phyloP scores from a whole-genome alignment of 2,113 vertebrate genomes.

The Sisor rabdophorus region DNA sequence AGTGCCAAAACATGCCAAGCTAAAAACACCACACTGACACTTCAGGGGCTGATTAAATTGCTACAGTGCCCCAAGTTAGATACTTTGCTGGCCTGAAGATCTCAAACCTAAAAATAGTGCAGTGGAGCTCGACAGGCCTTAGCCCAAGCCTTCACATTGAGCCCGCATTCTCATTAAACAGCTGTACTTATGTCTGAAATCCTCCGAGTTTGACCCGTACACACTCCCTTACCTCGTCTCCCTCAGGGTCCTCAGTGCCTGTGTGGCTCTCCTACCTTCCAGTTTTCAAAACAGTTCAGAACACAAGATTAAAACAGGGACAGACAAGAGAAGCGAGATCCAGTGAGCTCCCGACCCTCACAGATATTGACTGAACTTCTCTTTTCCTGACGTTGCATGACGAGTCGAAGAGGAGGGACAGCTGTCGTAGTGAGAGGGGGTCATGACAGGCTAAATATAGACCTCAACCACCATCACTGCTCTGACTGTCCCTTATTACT shows the following conservation, averaged over 20 bases:
- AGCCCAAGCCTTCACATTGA: slow-evolving; percentile 23
- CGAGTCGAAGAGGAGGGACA: slow-evolving; percentile 68
- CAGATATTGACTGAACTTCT: slow-evolving; percentile 38
- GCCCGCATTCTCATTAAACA: slow-evolving; percentile 25
- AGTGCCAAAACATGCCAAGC: neutral
- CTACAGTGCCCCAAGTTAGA: slow-evolving; percentile 11
- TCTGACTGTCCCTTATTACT: slow-evolving; percentile 38
- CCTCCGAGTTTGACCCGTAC: neutral
- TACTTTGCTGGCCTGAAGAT: slow-evolving; percentile 1
- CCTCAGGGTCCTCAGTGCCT: slow-evolving; percentile 9
- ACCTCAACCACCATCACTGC: slow-evolving; percentile 33
- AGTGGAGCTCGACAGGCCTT: slow-evolving; percentile 35
- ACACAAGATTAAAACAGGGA: neutral
- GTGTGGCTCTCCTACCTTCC: slow-evolving; percentile 6
- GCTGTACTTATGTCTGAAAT: neutral
- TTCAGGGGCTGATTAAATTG: neutral
- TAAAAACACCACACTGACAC: neutral
- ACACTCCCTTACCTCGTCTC: slow-evolving; percentile 52
- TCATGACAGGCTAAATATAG: slow-evolving; percentile 75
- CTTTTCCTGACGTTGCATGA: slow-evolving; percentile 63
- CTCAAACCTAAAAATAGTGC: slow-evolving; percentile 63
- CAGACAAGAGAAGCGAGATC: slow-evolving; percentile 17
- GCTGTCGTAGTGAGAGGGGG: slow-evolving; percentile 73
- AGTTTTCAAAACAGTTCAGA: slow-evolving; percentile 3
- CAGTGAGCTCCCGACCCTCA: slow-evolving; percentile 34